phyloP scores from a whole-genome alignment of 1,140 invertebrate genomes.

The Conus ventricosus region DNA sequence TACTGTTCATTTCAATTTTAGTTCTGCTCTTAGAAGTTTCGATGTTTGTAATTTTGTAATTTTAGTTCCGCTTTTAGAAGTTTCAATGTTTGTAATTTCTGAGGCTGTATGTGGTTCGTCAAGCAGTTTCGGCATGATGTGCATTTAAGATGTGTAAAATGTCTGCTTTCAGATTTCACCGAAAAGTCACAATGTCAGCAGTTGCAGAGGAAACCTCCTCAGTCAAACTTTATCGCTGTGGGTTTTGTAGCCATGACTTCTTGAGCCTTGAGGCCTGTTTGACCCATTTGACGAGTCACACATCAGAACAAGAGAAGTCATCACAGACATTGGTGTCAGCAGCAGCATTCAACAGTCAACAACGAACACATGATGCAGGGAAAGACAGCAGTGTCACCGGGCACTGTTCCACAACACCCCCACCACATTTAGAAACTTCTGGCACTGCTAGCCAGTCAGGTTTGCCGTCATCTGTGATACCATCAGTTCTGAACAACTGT shows the following conservation, averaged over 20 bases:
- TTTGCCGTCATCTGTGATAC: neutral
- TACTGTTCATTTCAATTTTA: no score
- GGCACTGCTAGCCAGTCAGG: neutral
- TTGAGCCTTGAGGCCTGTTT: neutral
- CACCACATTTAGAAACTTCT: neutral
- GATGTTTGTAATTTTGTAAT: no score
- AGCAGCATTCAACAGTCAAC: neutral
- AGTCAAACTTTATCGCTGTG: constrained; percentile 12
- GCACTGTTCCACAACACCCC: neutral
- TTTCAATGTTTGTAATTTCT: no score
- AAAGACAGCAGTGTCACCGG: neutral
- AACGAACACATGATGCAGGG: neutral
- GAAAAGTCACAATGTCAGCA: neutral
- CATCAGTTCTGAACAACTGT: neutral
- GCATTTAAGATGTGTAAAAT: no score
- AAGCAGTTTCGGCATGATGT: no score
- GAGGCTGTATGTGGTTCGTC: no score
- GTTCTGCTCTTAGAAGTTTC: no score
- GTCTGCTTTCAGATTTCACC: neutral
- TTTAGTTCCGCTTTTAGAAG: no score
- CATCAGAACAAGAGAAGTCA: neutral
- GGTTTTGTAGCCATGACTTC: neutral
- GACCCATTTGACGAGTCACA: neutral
- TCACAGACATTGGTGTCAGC: neutral
- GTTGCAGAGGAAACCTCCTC: neutral